Base-by-base conservation (phyloP, 1,140 invertebrate genomes). In the Drosophila subpulchrella region DNA sequence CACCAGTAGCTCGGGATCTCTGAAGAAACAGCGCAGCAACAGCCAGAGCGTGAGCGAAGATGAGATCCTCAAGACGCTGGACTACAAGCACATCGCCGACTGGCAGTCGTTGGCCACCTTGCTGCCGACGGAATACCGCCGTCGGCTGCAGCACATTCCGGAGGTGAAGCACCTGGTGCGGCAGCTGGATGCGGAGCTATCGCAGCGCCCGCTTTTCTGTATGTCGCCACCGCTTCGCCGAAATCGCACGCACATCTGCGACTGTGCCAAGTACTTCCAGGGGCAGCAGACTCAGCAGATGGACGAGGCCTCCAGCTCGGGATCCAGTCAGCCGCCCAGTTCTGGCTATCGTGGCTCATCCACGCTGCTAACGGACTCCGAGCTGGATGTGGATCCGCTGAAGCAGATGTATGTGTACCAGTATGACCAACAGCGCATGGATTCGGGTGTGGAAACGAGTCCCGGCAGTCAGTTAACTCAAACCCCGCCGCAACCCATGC, bases 21-120 rank as follows among this genome's bases (percentile, higher is more conserved):
- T 89, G 12, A 91, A 88, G 58, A 90, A 92, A 61, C 70, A 53
- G 39, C 44, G 48, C 70, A 90, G 97, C 77, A 97, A 96, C n/a
- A 97, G 96, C 24, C 97, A 96, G 83, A 96, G 73, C 51, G 65
- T 59, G 6, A 82, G 95, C 74, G 97, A 98, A 88, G 93, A 97
- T 38, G 97, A 98, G 92, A 94, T 95, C 27, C 92, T 98, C 13
- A 95, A 95, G 78, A 96, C 95, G 77, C 95, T 96, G 89, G 96
- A 96, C 63, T 95, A 98, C 66, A 94, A 94, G 24, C 97, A 98
- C 81, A 95, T 98, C 10, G 94, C 95, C 82, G 97, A 98, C 90
- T 98, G 97, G 97, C 96, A 98, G 85, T 98, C 97, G 1, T 93
- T 98, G 38, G 97, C 96, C 65, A 96, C 98, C 55, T 93, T 98